phyloP scores from a whole-genome alignment of 2,113 vertebrate genomes.

The Cinclus mexicanus region DNA sequence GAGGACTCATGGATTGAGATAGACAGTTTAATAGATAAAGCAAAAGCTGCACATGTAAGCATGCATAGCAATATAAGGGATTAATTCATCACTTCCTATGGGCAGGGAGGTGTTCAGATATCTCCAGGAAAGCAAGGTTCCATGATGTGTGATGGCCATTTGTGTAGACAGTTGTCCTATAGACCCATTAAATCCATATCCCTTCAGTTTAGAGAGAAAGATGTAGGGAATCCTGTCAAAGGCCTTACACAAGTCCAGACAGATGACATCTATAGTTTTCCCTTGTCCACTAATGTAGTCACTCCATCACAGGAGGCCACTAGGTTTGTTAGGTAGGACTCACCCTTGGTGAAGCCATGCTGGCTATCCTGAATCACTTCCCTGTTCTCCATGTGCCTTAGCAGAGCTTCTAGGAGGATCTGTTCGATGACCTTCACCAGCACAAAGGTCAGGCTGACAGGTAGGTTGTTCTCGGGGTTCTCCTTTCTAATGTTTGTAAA shows the following conservation, averaged over 20 bases:
- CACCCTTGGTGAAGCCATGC: not conserved
- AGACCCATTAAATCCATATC: not conserved
- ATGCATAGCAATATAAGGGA: not conserved
- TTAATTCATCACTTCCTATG: not conserved
- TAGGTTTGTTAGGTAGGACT: not conserved
- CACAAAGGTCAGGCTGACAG: not conserved
- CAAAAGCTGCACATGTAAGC: not conserved
- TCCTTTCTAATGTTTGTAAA: not conserved
- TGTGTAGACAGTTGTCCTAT: not conserved
- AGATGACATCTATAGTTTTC: not conserved
- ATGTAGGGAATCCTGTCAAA: fast-evolving
- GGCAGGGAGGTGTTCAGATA: not conserved
- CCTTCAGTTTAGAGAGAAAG: not conserved
- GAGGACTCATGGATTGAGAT: not conserved
- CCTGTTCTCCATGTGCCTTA: not conserved
- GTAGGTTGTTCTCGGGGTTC: not conserved
- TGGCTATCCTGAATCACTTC: not conserved
- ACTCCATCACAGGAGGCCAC: not conserved
- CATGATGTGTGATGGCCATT: not conserved
- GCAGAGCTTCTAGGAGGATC: not conserved
- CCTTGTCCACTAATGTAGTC: not conserved
- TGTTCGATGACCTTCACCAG: not conserved
- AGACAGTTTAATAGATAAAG: not conserved
- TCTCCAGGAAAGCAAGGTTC: not conserved
- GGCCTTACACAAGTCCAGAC: not conserved